Conservation (phyloP, 2,113 vertebrate species). For the Cyprinodon variegatus region DNA sequence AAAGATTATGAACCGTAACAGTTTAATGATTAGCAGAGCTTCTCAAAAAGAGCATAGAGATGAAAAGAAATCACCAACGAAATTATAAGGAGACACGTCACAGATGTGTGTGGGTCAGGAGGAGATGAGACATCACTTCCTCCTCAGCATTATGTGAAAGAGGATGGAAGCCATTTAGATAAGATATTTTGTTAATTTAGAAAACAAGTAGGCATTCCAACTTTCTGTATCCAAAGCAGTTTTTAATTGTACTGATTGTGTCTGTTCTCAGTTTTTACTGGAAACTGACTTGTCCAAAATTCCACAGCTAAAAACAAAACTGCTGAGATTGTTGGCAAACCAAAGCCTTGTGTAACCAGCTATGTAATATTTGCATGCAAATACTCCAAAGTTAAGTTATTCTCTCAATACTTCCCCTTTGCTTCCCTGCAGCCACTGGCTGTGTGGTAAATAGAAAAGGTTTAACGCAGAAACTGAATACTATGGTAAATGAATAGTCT, state of each 20-base stretch:
- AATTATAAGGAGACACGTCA: too few relatives aligned
- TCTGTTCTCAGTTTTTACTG: not conserved
- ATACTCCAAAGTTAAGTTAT: constrained; percentile 18
- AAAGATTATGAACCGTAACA: too few relatives aligned
- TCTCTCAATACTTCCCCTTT: constrained; percentile 32
- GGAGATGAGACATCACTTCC: too few relatives aligned
- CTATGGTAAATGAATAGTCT: not conserved
- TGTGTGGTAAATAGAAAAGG: not conserved
- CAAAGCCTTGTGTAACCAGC: not conserved
- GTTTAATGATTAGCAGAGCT: too few relatives aligned
- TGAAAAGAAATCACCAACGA: too few relatives aligned
- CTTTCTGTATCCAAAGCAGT: too few relatives aligned
- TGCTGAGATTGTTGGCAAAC: not conserved
- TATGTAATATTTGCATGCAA: not conserved
- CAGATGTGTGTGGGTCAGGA: too few relatives aligned
- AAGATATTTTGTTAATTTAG: too few relatives aligned
- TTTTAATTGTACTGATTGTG: not conserved
- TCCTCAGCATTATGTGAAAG: too few relatives aligned
- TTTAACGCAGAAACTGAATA: not conserved
- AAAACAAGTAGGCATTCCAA: too few relatives aligned
- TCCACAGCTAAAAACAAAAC: not conserved
- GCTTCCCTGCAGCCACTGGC: constrained; percentile 10
- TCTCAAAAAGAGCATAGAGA: too few relatives aligned
- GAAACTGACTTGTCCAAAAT: not conserved
- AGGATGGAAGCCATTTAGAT: too few relatives aligned